Conservation (phyloP, 2,113 vertebrate species). For the Electrona antarctica region DNA sequence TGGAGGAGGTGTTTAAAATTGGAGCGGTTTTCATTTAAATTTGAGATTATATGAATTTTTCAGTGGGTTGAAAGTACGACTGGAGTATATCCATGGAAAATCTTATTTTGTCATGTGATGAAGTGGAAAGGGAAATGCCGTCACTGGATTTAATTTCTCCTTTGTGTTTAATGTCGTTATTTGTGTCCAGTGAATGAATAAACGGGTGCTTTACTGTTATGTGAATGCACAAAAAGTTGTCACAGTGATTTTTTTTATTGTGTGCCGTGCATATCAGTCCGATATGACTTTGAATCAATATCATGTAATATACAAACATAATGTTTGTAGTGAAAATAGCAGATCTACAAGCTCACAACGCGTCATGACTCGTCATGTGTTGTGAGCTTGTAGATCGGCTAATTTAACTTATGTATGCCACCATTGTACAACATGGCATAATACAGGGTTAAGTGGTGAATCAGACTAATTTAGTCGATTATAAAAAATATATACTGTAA, state of each 20-base stretch:
- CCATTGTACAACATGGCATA: too few relatives aligned
- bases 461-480: too few relatives aligned
- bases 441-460: too few relatives aligned
- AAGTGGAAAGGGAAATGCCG: constrained; percentile 35
- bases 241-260: background rate
- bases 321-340: too few relatives aligned
- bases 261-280: background rate
- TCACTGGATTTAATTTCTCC: constrained; percentile 25
- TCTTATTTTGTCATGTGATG: constrained; percentile 68
- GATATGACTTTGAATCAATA: background rate
- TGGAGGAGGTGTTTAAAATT: constrained; percentile 32
- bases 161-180: constrained; percentile 72
- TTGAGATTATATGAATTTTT: constrained; percentile 42
- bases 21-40: constrained; percentile 49
- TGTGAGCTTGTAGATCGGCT: too few relatives aligned
- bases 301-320: too few relatives aligned
- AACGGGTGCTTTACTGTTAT: constrained; percentile 68
- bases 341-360: too few relatives aligned
- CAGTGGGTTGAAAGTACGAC: constrained; percentile 39
- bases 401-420: too few relatives aligned
- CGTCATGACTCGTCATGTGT: too few relatives aligned
- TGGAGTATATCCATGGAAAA: constrained; percentile 43
- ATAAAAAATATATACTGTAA: too few relatives aligned
- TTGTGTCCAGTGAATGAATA: constrained; percentile 87
- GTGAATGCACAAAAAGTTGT: constrained; percentile 38